Evolutionary conservation across 2,113 vertebrate species (phyloP), one percentile per base, ranked within the genome.

Genomic region (Hyla sarda): DNA sequence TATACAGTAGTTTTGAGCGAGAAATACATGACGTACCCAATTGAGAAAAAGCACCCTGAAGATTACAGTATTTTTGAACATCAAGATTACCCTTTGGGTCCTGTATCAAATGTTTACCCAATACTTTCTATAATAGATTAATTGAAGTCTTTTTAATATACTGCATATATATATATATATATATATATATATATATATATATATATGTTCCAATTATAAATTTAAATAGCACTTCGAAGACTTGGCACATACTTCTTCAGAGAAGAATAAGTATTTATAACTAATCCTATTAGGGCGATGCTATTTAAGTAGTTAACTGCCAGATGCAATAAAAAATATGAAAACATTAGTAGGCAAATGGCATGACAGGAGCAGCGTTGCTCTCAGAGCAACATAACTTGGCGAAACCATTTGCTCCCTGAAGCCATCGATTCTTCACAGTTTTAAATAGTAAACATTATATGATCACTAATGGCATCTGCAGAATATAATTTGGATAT

Each of bases 371-470:
- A 41, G 67, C 9, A 1, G n/a, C 12, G 56, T 72, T 19, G 21
- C 60, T 4, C 23, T 25, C 48, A 48, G 8, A 69, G 58, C 21
- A 41, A 10, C 45, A 69, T 54, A 85, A 69, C 60, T 78, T 77
- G 60, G 83, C 74, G 52, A 45, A 23, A 60, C 19, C 56, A 65
- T 62, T 65, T 85, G 47, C 65, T 77, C 45, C 25, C 73, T 67
- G 56, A 30, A 37, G 58, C n/a, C 41, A 69, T 54, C 48, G 28
- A 85, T 85, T 77, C 30, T 85, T 79, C 47, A 78, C 37, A 50
- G 73, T 77, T 79, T 71, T 78, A 76, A 76, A 75, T 45, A 73
- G 52, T 54, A 74, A 74, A 84, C 30, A 34, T 77, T n/a, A 84
- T 75, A 85, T 14, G 58, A 50, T 62, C 17, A 8, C 10, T 77